These are phyloP conservation scores for Dryoscopus gambensis DNA, from an alignment of 2,113 vertebrate species.

Conservation along the genomic window DNA sequence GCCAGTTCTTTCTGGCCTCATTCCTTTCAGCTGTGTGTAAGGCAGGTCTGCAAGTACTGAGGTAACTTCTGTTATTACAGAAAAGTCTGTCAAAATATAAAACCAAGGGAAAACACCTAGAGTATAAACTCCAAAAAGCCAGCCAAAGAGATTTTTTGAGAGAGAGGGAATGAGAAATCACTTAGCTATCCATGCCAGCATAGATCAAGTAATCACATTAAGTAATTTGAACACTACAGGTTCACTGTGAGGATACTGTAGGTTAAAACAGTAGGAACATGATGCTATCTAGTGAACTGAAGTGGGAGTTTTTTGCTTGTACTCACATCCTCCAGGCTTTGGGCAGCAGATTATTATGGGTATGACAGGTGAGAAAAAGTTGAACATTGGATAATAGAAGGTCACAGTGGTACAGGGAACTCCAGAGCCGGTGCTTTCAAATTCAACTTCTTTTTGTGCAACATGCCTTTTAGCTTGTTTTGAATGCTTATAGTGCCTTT, in stretches of 20 bases:
- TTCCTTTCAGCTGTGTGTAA: neutral
- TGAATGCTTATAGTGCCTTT: slow-evolving; percentile 1
- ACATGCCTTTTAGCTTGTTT: slow-evolving; percentile 17
- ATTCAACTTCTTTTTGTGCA: neutral
- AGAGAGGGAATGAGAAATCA: neutral
- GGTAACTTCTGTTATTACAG: neutral
- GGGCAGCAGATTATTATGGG: neutral
- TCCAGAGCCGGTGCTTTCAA: neutral
- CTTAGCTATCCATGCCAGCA: neutral
- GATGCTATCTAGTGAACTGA: neutral
- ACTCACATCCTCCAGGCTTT: neutral
- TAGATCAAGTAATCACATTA: neutral
- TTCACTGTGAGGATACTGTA: neutral
- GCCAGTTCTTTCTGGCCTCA: neutral
- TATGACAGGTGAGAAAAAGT: neutral
- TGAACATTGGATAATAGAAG: neutral
- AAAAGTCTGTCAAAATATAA: neutral
- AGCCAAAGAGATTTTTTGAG: neutral
- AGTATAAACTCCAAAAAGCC: neutral
- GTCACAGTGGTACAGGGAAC: neutral
- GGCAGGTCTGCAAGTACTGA: neutral
- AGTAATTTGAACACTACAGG: neutral
- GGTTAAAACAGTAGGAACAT: neutral
- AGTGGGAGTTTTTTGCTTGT: neutral
- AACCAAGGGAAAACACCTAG: neutral